Evolutionary conservation across 2,797 vertebrate species (phyloP), one percentile per base, ranked within the genome.

Genomic region (Zenarchopterus dispar): DNA sequence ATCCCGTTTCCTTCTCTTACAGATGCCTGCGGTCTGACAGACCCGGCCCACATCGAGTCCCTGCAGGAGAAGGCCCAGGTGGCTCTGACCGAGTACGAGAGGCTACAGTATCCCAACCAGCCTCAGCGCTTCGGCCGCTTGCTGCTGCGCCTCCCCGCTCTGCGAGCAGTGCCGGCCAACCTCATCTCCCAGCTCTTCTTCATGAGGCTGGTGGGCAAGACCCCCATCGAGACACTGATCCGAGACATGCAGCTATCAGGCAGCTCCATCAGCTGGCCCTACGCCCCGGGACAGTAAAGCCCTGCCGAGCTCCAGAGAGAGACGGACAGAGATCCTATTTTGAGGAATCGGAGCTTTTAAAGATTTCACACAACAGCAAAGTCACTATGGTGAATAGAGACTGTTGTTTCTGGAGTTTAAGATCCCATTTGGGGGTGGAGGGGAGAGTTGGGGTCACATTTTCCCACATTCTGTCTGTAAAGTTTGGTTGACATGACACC

Each of bases 171-270:
- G 5, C 97, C 97, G 0, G 97, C 97, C 1, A 93, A 93, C 45
- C 96, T 99, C 92, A 97, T 99, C 87, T 98, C 97, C 1, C 97
- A 98, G 82, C 95, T 99, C 62, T 99, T 99, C 93, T 99, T 99
- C 89, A 98, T 98, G 96, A 90, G 97, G 19, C 93, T 99, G 75
- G 97, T 99, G 75, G 97, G 97, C 42, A 99, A 99, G 85, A 99
- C 96, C 0, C 97, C 97, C 81, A 99, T 98, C 2, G 97, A 99
- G 90, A 99, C 97, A 2, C 92, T 98, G 17, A 97, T 98, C 86
- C 94, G 97, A 57, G 97, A 98, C 94, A 99, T 99, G 97, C 95
- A 98, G 81, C 95, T 99, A 17, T 99, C 97, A 0, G 97, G 97
- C 57, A 98, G 97, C 89, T 95, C 95, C 82, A 98, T 98, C 90